Base-by-base conservation (phyloP, 2,113 vertebrate species). In the Psilopsiagon aurifrons region DNA sequence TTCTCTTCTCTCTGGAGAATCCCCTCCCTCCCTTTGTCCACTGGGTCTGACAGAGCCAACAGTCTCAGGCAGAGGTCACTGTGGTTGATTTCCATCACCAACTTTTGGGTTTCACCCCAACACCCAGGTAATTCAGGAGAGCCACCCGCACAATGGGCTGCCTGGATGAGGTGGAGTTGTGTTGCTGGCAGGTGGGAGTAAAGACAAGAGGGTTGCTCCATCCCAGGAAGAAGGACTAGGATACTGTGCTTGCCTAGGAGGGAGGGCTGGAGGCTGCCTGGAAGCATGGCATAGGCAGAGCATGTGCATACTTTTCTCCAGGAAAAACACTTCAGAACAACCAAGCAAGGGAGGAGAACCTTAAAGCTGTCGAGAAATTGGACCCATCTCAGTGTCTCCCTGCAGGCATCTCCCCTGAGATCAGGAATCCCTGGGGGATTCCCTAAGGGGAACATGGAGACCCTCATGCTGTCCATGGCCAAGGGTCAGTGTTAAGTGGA, bases 1-100 rank as follows among this genome's bases (percentile, higher is more conserved):
- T 4, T 41, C 24, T 78, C 44, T 69, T 35, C 33, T 41, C 17
- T 82, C 75, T 4, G 9, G 9, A 88, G 64, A 35, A 57, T 37
- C 10, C 29, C 8, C 41, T 88, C 25, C 54, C 24, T 76, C 31
- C 33, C 3, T 23, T 8, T 80, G 22, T 74, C 49, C 31, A 6
- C 5, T 2, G 31, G 63, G 46, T 0, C 0, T 47, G 63, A 43
- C 62, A 74, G n/a, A 69, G 39, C 19, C 8, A 20, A 9, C 37
- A 68, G 74, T 9, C 23, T 37, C 27, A 16, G 73, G 27, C 59
- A 76, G 59, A 25, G 73, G 9, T 57, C 57, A 35, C 55, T 6
- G 2, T 46, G 46, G 52, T 28, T 59, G 24, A 7, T 20, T 19
- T 11, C 7, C 41, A 37, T 43, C 35, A 31, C n/a, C 35, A 46